These are phyloP conservation scores for Chitala chitala DNA, from an alignment of 2,113 vertebrate species.

Conservation along the genomic window DNA sequence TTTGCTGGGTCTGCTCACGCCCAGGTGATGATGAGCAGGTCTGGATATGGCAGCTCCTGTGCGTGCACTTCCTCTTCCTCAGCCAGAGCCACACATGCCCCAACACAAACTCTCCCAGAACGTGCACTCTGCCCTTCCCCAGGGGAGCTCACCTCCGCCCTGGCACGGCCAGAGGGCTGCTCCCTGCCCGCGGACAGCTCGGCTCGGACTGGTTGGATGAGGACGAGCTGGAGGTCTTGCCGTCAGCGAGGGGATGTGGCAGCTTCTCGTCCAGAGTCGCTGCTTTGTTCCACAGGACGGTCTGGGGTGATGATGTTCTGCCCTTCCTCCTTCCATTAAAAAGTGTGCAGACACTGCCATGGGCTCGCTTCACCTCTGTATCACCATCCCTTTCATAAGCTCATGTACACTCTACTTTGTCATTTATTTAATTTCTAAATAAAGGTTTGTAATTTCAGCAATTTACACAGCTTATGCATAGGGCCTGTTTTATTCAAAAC, in stretches of 20 bases:
- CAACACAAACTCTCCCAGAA: neutral
- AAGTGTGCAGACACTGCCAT: too few species aligned
- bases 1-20: too few species aligned
- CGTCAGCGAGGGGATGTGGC: slow-evolving; percentile 62
- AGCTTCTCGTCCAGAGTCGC: slow-evolving; percentile 70
- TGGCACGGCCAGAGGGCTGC: slow-evolving; percentile 91
- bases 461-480: too few species aligned
- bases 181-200: slow-evolving; percentile 72
- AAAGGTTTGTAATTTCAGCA: too few species aligned
- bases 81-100: neutral
- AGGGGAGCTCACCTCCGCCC: slow-evolving; percentile 72
- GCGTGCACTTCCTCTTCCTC: too few species aligned
- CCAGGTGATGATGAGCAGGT: too few species aligned
- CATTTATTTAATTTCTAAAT: too few species aligned
- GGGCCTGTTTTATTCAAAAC: too few species aligned
- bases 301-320: slow-evolving; percentile 74
- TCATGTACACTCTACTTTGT: too few species aligned
- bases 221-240: slow-evolving; percentile 85
- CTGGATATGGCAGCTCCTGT: too few species aligned
- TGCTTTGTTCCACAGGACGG: slow-evolving; percentile 72
- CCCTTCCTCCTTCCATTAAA: slow-evolving; percentile 74
- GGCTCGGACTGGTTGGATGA: slow-evolving; percentile 90
- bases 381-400: too few species aligned
- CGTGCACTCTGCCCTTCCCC: neutral
- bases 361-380: too few species aligned